Evolutionary conservation across 2,888 invertebrate species (phyloP).

Genomic region (Drosophila neonasuta): DNA sequence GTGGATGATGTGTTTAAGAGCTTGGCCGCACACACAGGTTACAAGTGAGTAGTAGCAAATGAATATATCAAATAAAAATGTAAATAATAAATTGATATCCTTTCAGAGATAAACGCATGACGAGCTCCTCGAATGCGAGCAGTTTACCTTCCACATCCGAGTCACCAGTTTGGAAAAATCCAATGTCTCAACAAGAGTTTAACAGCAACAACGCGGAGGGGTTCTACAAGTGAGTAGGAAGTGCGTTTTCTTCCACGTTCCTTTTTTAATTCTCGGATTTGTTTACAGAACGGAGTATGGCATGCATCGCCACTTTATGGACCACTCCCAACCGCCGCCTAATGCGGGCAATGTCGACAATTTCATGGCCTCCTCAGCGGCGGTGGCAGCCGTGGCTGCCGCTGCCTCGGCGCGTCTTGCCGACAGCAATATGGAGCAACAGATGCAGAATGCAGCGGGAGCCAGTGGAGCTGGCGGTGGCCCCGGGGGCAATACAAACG

Average conservation of each 20-base stretch:
- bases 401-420: constrained; percentile 79
- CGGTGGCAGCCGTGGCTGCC: constrained; percentile 79
- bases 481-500: constrained; percentile 74
- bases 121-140: constrained; percentile 80
- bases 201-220: constrained; percentile 81
- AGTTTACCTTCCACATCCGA: constrained; percentile 81
- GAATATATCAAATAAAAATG: background rate
- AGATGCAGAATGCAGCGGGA: constrained; percentile 72
- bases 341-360: constrained; percentile 79
- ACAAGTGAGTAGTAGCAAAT: constrained; percentile 64
- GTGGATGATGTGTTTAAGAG: constrained; percentile 82
- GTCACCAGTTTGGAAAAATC: constrained; percentile 82
- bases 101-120: constrained; percentile 81
- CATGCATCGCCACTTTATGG: constrained; percentile 82
- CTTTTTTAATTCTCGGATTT: background rate
- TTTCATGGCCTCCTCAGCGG: constrained; percentile 81
- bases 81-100: background rate
- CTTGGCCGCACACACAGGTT: constrained; percentile 80
- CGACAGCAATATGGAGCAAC: constrained; percentile 80
- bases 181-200: constrained; percentile 82
- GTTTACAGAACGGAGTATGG: constrained; percentile 80
- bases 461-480: constrained; percentile 61
- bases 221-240: constrained; percentile 77
- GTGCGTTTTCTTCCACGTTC: background rate
- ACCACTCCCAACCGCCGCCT: constrained; percentile 80